Percentiles rank a stretch among this genome's conserved stretches.
Conservation (phyloP, 2,113 vertebrate species). For the Rousettus leschenaultii region DNA sequence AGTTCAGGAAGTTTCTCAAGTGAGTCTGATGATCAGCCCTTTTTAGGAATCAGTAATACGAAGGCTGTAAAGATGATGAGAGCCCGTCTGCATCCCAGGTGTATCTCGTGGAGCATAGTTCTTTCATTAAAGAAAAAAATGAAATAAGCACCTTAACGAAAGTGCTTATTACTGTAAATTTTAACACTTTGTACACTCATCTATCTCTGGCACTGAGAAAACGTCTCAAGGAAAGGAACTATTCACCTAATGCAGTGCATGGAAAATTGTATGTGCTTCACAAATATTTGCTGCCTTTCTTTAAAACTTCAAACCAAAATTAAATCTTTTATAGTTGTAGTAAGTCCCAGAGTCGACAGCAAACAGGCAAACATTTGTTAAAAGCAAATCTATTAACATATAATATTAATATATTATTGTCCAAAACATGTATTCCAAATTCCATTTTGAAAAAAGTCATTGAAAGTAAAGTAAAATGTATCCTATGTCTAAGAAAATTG, state of each 20-base stretch:
- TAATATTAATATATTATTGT: not conserved
- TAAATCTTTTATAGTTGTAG: not conserved
- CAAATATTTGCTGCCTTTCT: not conserved
- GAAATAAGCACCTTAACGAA: not conserved
- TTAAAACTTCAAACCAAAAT: not conserved
- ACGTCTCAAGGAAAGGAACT: not conserved
- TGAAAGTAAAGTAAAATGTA: not conserved
- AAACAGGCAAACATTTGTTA: not conserved
- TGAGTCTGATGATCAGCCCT: not conserved
- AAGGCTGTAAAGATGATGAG: not conserved
- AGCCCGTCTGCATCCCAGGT: not conserved
- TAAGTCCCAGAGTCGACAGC: not conserved
- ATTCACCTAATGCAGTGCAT: not conserved
- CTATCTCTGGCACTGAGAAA: not conserved
- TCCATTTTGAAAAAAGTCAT: not conserved
- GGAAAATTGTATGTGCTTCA: not conserved
- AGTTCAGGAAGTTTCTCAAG: not conserved
- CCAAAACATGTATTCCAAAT: not conserved
- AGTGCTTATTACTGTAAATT: not conserved
- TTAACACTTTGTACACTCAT: not conserved
- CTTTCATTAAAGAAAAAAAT: not conserved
- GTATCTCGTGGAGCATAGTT: not conserved
- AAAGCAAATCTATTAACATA: not conserved
- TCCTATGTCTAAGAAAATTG: not conserved
- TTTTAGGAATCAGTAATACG: not conserved